Evolutionary conservation across 2,113 vertebrate species (phyloP), one percentile per base, ranked within the genome.

Genomic region (Perccottus glenii): DNA sequence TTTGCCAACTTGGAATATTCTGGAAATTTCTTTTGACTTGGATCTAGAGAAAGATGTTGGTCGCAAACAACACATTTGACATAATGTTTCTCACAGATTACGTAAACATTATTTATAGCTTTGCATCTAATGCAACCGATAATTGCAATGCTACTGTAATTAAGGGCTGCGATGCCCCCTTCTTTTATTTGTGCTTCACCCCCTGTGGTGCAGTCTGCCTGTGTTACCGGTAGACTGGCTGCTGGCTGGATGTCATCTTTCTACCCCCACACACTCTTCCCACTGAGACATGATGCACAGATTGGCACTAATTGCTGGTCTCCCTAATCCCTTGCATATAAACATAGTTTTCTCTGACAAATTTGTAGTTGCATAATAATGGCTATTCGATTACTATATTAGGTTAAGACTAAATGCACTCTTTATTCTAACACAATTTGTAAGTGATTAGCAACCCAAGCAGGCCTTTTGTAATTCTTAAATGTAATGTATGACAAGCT

Each of bases 291-390:
- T 66, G 60, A 79, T 68, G 40, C 67, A 66, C 53, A 71, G 78
- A 68, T 61, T 76, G 75, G 40, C 68, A 74, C 70, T 87, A 84
- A 87, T 87, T 80, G 57, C 72, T 69, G 73, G 15, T 64, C 67
- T 75, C 52, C 61, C 55, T 64, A 44, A 43, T 19, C 52, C 3
- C 60, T 33, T 12, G 14, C 53, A 42, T 11, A 49, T 43, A 47
- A 9, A 64, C 44, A 45, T 60, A 53, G 14, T 36, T n/a, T 53
- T 14, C n/a, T 45, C 40, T 59, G 61, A 15, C 35, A 52, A 48
- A 78, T 53, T 47, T 32, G 10, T 38, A 33, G 14, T 48, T 45
- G 77, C 40, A 52, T 59, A 16, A 67, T 46, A 56, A 60, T 11
- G 4, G 8, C 49, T 4, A 0, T 56, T 69, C 14, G 19, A 33